Evolutionary conservation across 2,113 vertebrate species (phyloP), one percentile per base, ranked within the genome.

Genomic region (Vicugna pacos): DNA sequence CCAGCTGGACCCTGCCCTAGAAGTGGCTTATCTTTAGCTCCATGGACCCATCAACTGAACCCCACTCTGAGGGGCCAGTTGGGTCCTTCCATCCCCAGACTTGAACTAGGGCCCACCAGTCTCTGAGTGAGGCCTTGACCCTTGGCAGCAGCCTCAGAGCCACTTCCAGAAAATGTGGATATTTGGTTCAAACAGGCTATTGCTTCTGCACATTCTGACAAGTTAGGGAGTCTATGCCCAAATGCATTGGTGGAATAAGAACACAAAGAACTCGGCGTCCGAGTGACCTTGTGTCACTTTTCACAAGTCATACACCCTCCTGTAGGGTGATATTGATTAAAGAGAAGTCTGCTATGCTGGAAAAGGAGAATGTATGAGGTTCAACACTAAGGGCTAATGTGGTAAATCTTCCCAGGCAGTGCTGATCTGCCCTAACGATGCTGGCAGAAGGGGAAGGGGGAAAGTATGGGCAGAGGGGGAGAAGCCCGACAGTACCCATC

Each of bases 401-500:
- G 6, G 24, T 17, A 28, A 38, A 35, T 15, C 73, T 19, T 6
- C 48, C 73, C 73, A 50, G 8, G 46, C 16, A 50, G 16, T 3
- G 28, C 46, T 50, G 46, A 76, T 11, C 73, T 32, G 15, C 73
- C 46, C 0, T 76, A 32, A 50, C 48, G 46, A 76, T 3, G 46
- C 42, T 50, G 28, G 8, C 16, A 42, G n/a, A 50, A 10, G 17
- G 60, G 7, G 5, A 24, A 35, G 35, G 1, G n/a, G 30, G 16
- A 32, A 50, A 28, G 24, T 12, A 20, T 5, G 10, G 3, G 15
- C 35, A 35, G 35, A 35, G 35, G 35, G 35, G 60, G 8, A 24
- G 32, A 22, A 22, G 17, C 15, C 8, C 76, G 30, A 35, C 32
- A 54, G 0, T 15, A 14, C 42, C 11, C 5, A 0, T 12, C 79